Conservation (phyloP, 2,797 vertebrate genomes). For the Chelon labrosus region DNA sequence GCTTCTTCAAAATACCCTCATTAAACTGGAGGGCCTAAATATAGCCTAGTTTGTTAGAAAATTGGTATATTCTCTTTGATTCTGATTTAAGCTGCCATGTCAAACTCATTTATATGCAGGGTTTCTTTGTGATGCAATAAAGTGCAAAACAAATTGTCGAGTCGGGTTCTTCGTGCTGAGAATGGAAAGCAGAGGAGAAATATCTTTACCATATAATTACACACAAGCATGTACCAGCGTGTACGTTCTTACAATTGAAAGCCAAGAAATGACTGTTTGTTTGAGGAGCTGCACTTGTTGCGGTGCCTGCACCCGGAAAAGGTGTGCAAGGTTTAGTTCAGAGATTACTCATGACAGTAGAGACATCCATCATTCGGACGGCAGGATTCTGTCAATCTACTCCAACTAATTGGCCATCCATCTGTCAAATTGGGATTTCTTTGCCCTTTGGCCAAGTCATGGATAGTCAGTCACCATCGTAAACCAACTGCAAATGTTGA, state of each 20-base stretch:
- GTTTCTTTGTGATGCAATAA: slow-evolving; percentile 54
- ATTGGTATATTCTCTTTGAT: slow-evolving; percentile 55
- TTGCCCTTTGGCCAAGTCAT: slow-evolving; percentile 43
- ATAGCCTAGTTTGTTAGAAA: slow-evolving; percentile 44
- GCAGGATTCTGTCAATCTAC: slow-evolving; percentile 41
- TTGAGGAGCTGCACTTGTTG: slow-evolving; percentile 38
- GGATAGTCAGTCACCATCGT: slow-evolving; percentile 29
- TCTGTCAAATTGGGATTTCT: slow-evolving; percentile 52
- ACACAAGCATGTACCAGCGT: not conserved
- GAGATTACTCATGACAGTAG: slow-evolving; percentile 28
- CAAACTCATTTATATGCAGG: slow-evolving; percentile 47
- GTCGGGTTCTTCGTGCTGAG: slow-evolving; percentile 29
- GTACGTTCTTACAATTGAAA: slow-evolving; percentile 21
- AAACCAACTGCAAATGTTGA: slow-evolving; percentile 29
- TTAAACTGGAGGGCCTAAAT: slow-evolving; percentile 61
- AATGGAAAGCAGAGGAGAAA: slow-evolving; percentile 20
- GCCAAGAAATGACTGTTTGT: slow-evolving; percentile 6
- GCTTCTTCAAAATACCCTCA: slow-evolving; percentile 64
- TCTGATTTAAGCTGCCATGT: slow-evolving; percentile 49
- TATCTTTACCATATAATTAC: slow-evolving; percentile 23
- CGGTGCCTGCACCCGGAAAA: slow-evolving; percentile 13
- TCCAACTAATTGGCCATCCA: slow-evolving; percentile 60
- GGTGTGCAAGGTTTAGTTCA: slow-evolving; percentile 12
- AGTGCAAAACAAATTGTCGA: slow-evolving; percentile 57
- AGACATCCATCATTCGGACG: slow-evolving; percentile 52